Base-by-base conservation (phyloP, 1,140 invertebrate species). In the Neodiprion virginianus region DNA sequence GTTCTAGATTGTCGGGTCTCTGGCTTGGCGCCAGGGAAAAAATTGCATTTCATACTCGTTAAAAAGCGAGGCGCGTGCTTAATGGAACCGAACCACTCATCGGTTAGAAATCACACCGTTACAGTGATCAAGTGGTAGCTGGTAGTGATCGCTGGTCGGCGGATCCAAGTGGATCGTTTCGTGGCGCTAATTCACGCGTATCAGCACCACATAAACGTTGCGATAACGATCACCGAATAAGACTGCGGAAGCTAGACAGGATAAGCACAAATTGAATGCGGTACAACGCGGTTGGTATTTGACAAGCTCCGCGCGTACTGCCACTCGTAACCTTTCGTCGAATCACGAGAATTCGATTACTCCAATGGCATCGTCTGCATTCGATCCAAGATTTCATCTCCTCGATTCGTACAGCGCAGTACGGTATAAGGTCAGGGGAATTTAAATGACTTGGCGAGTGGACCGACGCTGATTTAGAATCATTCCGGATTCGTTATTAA, bases 261-360 rank as follows among this genome's bases (percentile, higher is more conserved):
- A 74, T 50, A 70, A 48, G 53, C 14, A 61, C 48, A n/a, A 23
- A 53, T 21, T 74, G 17, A 61, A 61, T 61, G 53, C 53, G 53
- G n/a, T 61, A 61, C 53, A 17, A 61, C 53, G 53, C 8, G n/a
- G 53, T 40, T 40, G 8, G 53, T 61, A 14, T 14, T 61, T 12
- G 17, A 21, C 17, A 21, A 21, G 61, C 65, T 70, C 53, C 21
- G 40, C 21, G 21, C 49, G 67, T 61, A 72, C 72, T 66, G 73
- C 75, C 61, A 48, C 53, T 40, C 79, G 77, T 81, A 82, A 81
- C 83, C 78, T 81, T 73, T 78, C 74, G 78, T 76, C 75, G 71
- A 77, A 77, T 79, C 77, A 79, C 76, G 72, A 72, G 80, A 77
- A 85, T 87, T 85, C 83, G 79, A 87, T 87, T 87, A 85, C 77